Evolutionary conservation across 2,797 vertebrate species (phyloP).

Genomic region (Neostethus bicornis): DNA sequence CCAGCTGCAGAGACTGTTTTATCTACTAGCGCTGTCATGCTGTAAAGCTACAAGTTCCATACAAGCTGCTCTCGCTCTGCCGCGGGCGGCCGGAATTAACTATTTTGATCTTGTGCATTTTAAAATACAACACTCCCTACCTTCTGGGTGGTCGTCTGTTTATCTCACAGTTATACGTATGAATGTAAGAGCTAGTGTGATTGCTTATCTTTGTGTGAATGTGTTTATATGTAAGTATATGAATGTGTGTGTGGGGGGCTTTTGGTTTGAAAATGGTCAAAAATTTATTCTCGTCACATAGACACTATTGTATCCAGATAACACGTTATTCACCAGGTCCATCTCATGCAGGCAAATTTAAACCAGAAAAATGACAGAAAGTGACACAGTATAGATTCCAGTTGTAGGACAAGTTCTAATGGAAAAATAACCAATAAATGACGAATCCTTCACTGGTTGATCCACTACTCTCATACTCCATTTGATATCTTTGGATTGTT

Average conservation of each 20-base stretch:
- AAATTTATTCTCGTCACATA: constrained; percentile 24
- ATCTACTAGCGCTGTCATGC: constrained; percentile 55
- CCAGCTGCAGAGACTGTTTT: constrained; percentile 56
- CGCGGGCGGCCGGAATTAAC: constrained; percentile 49
- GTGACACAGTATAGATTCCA: constrained; percentile 21
- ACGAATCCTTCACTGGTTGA: neutral
- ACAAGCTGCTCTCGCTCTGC: constrained; percentile 35
- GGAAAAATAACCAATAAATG: neutral
- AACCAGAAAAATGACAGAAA: constrained; percentile 10
- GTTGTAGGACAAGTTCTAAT: constrained; percentile 9
- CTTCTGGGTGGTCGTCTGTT: no score
- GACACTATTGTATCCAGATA: constrained; percentile 53
- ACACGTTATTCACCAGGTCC: constrained; percentile 22
- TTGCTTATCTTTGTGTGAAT: constrained; percentile 4
- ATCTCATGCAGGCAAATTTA: constrained; percentile 44
- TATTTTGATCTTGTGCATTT: constrained; percentile 52
- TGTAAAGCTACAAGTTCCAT: constrained; percentile 51
- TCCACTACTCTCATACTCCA: neutral
- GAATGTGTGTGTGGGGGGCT: neutral
- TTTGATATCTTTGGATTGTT: neutral
- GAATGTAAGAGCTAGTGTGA: constrained; percentile 8
- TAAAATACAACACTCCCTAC: constrained; percentile 43
- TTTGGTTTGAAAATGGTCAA: no score
- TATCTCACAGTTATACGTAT: constrained; percentile 18
- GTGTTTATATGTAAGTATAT: neutral